Percentiles rank a stretch among this genome's conserved stretches.
These are phyloP conservation scores for Bugulina stolonifera DNA, from an alignment of 2,888 invertebrate species.

Conservation along the genomic window DNA sequence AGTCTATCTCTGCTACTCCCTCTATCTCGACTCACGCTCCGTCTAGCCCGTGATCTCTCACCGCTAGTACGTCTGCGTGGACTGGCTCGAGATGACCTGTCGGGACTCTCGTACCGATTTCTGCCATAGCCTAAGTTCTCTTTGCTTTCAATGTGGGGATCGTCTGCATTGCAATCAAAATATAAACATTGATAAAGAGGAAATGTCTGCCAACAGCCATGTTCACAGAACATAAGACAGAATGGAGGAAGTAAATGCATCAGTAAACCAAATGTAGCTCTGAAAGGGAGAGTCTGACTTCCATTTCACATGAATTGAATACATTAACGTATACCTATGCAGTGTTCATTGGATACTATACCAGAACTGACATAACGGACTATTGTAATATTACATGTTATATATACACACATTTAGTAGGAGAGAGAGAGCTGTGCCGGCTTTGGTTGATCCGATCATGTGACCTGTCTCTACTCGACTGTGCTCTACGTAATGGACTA, in stretches of 20 bases:
- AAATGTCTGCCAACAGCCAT: too few species aligned
- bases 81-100: slow-evolving; percentile 5
- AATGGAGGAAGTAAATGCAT: too few species aligned
- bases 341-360: neutral
- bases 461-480: slow-evolving; percentile 15
- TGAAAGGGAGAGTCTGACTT: too few species aligned
- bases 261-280: too few species aligned
- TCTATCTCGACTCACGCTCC: slow-evolving; percentile 2
- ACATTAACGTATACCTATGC: neutral
- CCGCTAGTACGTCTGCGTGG: neutral
- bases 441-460: neutral
- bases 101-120: slow-evolving; percentile 1
- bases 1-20: neutral
- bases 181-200: too few species aligned
- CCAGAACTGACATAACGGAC: too few species aligned
- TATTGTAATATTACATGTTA: too few species aligned
- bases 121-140: neutral
- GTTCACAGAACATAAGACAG: too few species aligned
- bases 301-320: too few species aligned
- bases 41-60: neutral
- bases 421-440: neutral
- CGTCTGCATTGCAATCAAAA: neutral
- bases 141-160: neutral
- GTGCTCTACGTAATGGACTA: neutral
- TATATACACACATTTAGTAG: neutral